These are phyloP conservation scores for Girardinichthys multiradiatus DNA, from an alignment of 2,113 vertebrate species.

Conservation along the genomic window DNA sequence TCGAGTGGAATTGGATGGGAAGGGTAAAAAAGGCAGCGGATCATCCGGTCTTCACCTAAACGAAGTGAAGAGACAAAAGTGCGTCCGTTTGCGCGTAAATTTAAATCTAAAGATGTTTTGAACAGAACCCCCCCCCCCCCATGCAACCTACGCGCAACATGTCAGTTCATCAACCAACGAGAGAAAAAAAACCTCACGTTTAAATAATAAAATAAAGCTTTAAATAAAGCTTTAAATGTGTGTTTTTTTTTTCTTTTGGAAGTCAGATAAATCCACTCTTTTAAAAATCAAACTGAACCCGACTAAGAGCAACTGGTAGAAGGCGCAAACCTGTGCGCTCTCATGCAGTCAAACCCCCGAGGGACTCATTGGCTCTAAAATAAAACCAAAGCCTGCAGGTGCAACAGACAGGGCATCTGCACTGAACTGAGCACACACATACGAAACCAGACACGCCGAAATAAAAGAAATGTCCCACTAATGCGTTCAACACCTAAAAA, in stretches of 20 bases:
- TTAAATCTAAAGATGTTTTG: constrained; percentile 37
- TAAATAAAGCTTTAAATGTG: background rate
- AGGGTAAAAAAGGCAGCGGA: background rate
- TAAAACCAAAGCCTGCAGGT: constrained; percentile 37
- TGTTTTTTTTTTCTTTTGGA: background rate
- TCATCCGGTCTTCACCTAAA: constrained; percentile 69
- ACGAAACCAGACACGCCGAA: constrained; percentile 3
- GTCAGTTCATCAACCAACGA: background rate
- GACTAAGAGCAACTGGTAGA: constrained; percentile 65
- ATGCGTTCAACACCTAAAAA: constrained; percentile 1
- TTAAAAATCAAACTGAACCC: constrained; percentile 23
- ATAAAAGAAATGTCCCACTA: constrained; percentile 16
- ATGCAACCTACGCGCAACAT: constrained; percentile 19
- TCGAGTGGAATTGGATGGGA: background rate
- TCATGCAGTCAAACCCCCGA: constrained; percentile 18
- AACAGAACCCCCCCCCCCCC: constrained; percentile 52
- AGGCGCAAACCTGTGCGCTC: constrained; percentile 16
- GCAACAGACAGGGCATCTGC: constrained; percentile 10
- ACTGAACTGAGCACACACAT: constrained; percentile 1
- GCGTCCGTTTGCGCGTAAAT: constrained; percentile 62
- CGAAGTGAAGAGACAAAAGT: constrained; percentile 78
- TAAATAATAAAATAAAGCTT: background rate
- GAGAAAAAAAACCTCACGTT: background rate
- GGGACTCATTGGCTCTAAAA: constrained; percentile 33
- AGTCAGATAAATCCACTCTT: constrained; percentile 14